These are phyloP conservation scores for Perithous albicinctus DNA, from an alignment of 2,888 invertebrate genomes.

Conservation along the genomic window DNA sequence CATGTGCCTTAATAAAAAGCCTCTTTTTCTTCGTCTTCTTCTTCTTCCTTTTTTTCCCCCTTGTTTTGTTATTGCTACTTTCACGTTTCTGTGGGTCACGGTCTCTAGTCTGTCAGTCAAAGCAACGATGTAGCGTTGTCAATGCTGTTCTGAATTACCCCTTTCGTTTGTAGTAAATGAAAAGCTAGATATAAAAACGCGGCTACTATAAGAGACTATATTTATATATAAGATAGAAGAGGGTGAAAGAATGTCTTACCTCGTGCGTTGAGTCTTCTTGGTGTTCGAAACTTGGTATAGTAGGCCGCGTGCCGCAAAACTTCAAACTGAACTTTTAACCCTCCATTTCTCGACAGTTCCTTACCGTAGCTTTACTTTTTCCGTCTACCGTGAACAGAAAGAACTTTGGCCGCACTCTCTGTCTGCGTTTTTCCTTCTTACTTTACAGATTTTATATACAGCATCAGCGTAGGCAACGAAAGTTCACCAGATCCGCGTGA, in stretches of 20 bases:
- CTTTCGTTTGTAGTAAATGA: constrained; percentile 27
- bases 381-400: neutral
- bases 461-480: neutral
- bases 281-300: constrained; percentile 68
- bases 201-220: neutral
- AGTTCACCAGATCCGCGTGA: constrained; percentile 26
- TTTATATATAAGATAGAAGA: neutral
- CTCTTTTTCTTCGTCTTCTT: constrained; percentile 6
- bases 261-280: constrained; percentile 70
- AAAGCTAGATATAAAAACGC: neutral
- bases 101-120: constrained; percentile 67
- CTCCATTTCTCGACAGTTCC: constrained; percentile 67
- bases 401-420: constrained; percentile 32
- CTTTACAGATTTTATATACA: neutral
- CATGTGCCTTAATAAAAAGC: neutral
- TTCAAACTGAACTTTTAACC: constrained; percentile 69
- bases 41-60: constrained; percentile 3
- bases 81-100: constrained; percentile 47
- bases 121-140: constrained; percentile 63
- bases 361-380: constrained; percentile 14
- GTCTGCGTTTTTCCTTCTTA: neutral
- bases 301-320: constrained; percentile 72
- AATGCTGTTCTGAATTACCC: constrained; percentile 54
- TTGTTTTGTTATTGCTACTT: constrained; percentile 23
- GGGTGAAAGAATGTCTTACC: constrained; percentile 67